Conservation (phyloP, 2,888 invertebrate species). For the Cheilosia soror region DNA sequence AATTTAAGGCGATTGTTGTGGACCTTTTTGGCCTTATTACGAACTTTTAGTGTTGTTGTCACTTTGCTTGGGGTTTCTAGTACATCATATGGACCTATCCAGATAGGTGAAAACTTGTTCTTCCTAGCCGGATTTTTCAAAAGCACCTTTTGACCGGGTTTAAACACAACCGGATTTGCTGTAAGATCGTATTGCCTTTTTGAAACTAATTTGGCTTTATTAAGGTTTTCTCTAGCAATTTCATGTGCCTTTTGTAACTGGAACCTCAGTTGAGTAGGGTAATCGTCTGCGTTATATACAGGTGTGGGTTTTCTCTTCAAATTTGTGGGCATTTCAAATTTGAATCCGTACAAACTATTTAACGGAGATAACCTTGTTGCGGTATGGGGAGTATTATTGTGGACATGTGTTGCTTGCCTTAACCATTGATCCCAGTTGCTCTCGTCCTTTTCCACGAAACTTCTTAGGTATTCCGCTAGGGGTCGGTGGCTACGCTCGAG, state of each 20-base stretch:
- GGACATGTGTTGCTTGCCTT: too few species aligned
- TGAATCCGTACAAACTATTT: constrained; percentile 20
- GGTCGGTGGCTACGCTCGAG: constrained; percentile 44
- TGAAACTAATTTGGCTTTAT: background rate
- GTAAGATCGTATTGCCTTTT: background rate
- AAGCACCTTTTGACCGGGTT: background rate
- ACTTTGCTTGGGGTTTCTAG: background rate
- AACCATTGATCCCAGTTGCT: too few species aligned
- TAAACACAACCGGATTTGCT: background rate
- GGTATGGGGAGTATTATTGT: too few species aligned
- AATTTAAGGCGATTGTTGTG: background rate
- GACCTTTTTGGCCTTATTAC: too few species aligned
- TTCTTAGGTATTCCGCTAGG: constrained; percentile 30
- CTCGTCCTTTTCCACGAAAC: background rate
- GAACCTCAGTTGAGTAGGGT: background rate
- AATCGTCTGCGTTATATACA: background rate
- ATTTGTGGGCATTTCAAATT: constrained; percentile 5
- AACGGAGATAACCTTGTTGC: background rate
- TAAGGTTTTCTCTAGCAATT: background rate
- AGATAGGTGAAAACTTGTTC: background rate
- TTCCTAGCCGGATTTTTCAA: constrained; percentile 4
- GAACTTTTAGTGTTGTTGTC: too few species aligned
- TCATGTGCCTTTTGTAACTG: background rate
- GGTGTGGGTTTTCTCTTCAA: background rate
- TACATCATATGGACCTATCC: constrained; percentile 5